Base-by-base conservation (phyloP, 2,888 invertebrate species). In the Lamellibrachia satsuma region DNA sequence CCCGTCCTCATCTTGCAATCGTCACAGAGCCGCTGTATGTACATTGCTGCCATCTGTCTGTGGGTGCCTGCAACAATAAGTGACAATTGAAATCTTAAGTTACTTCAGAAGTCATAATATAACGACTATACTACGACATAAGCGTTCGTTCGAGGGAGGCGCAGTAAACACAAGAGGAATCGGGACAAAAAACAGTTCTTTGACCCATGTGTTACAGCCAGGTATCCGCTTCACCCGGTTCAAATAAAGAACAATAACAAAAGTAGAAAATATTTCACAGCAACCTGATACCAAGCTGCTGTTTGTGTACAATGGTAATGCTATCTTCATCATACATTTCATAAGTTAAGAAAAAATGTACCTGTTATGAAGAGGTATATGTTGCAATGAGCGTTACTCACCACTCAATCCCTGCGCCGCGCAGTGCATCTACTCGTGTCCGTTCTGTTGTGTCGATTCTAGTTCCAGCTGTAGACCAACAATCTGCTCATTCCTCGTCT, bases 401-500 rank as follows among this genome's bases (percentile, higher is more conserved):
- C 39, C 75, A 75, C 75, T 15, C 57, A 57, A 6, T 22, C 75
- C 75, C 75, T 6, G 75, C 22, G 1, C 22, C 6, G 1, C 75
- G 6, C 75, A 22, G 15, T 75, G 75, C 75, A 2, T 60, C 75
- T 75, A 75, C 22, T 75, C 22, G 75, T 22, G 75, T 15, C 75
- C 75, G 22, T 75, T 75, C 75, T 75, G 75, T 75, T 75, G 75
- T 22, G 75, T 22, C 75, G 75, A 75, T n/a, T 75, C 75, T 75
- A 75, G 22, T n/a, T 75, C 75, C 75, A 75, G 75, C 75, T 75
- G 75, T 4, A 75, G 75, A 11, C 75, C 75, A 15, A 75, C 75
- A 75, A 75, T 75, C 75, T 75, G 75, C 75, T 75, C 75, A 75
- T 75, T 75, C 75, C 75, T 15, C 75, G 75, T 75, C 75, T 75